Evolutionary conservation across 2,888 invertebrate species (phyloP).

Genomic region (Molorchus minor): DNA sequence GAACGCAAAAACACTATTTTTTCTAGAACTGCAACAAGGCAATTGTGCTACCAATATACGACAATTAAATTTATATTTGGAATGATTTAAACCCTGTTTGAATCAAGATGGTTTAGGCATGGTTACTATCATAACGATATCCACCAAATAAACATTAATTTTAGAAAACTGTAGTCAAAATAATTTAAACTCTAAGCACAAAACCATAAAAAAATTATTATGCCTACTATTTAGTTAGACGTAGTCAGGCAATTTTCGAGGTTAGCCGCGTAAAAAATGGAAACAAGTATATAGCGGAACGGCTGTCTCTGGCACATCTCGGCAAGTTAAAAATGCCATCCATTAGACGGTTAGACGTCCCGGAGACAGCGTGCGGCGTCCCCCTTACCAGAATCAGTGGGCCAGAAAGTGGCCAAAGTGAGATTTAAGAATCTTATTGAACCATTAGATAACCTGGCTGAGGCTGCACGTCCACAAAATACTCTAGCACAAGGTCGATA

Average conservation of each 20-base stretch:
- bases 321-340: slow-evolving; percentile 43
- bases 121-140: no score
- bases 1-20: no score
- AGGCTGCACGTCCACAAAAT: slow-evolving; percentile 38
- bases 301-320: slow-evolving; percentile 37
- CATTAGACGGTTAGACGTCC: slow-evolving; percentile 41
- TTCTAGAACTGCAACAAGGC: no score
- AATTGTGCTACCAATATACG: no score
- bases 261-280: slow-evolving; percentile 25
- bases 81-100: no score
- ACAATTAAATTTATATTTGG: no score
- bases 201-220: no score
- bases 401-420: slow-evolving; percentile 59
- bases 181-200: no score
- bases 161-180: no score
- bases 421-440: slow-evolving; percentile 60
- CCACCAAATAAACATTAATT: no score
- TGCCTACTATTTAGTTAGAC: background rate
- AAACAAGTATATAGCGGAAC: slow-evolving; percentile 28
- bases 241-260: background rate
- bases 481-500: slow-evolving; percentile 54
- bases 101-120: no score
- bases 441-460: slow-evolving; percentile 50
- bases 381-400: slow-evolving; percentile 49
- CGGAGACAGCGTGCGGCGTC: slow-evolving; percentile 39